Percentiles rank a stretch among this genome's conserved stretches.
Evolutionary conservation across 2,113 vertebrate genomes (phyloP).

Genomic region (Tragelaphus strepsiceros): DNA sequence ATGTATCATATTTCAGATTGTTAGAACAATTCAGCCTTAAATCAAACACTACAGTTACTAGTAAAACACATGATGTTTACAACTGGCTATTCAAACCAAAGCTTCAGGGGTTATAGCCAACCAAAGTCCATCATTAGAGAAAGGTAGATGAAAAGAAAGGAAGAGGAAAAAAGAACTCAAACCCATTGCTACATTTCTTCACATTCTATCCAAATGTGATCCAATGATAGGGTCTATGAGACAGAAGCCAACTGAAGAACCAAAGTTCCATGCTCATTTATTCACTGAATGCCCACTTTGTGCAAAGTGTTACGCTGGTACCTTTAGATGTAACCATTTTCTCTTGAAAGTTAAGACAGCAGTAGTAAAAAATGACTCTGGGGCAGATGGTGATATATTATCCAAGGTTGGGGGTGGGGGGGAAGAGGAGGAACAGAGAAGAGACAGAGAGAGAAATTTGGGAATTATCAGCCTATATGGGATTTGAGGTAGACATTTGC

Average conservation of each 20-base stretch:
- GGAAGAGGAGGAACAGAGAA: not conserved
- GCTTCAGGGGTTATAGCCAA: not conserved
- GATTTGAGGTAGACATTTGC: not conserved
- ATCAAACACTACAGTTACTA: constrained; percentile 24
- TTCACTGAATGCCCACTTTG: not conserved
- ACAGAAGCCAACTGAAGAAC: not conserved
- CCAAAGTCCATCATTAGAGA: not conserved
- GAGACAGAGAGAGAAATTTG: not conserved
- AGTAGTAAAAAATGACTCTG: not conserved
- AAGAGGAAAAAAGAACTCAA: not conserved
- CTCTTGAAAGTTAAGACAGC: not conserved
- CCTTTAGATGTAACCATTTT: not conserved
- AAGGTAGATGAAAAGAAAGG: not conserved
- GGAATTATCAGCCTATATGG: not conserved
- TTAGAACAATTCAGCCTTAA: not conserved
- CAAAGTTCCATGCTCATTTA: not conserved
- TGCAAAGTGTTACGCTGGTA: not conserved
- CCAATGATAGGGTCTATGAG: not conserved
- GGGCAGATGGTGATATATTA: not conserved
- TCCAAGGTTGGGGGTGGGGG: not conserved
- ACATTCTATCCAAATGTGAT: not conserved
- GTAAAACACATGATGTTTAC: constrained; percentile 24
- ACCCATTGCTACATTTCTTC: not conserved
- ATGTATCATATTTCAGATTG: not conserved
- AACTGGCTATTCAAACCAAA: constrained; percentile 32